A percentile compares a stretch with the other conserved stretches of the same genome.
phyloP scores from a whole-genome alignment of 2,113 vertebrate species.

The Oplegnathus fasciatus region DNA sequence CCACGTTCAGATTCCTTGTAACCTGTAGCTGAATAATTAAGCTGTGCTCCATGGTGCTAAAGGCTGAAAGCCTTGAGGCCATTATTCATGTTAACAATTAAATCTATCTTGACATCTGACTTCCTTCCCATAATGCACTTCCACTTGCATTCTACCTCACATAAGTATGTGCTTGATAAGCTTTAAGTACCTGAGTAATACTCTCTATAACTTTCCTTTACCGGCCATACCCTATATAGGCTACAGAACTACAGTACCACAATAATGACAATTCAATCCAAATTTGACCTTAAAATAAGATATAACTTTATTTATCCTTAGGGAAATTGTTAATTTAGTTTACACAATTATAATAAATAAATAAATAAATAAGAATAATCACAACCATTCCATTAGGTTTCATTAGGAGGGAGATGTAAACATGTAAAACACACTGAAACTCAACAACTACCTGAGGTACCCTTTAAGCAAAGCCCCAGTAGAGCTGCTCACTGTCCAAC shows the following conservation, averaged over 20 bases:
- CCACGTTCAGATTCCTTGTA: background rate
- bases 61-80: background rate
- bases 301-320: no score
- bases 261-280: background rate
- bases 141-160: background rate
- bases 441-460: background rate
- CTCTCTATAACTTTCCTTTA: background rate
- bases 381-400: background rate
- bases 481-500: conserved; percentile 11
- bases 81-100: background rate
- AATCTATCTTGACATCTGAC: background rate
- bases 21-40: background rate
- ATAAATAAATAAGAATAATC: background rate
- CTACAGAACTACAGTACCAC: background rate
- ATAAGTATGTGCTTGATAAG: background rate
- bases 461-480: conserved; percentile 1
- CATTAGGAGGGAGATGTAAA: background rate
- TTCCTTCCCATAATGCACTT: background rate
- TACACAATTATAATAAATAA: background rate
- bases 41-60: background rate
- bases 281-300: no score
- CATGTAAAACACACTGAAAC: background rate
- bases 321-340: background rate
- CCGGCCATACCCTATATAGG: background rate
- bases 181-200: background rate